A percentile compares a stretch with the other conserved stretches of the same genome.
phyloP scores from a whole-genome alignment of 2,113 vertebrate genomes.

The Pteruthius melanotis region DNA sequence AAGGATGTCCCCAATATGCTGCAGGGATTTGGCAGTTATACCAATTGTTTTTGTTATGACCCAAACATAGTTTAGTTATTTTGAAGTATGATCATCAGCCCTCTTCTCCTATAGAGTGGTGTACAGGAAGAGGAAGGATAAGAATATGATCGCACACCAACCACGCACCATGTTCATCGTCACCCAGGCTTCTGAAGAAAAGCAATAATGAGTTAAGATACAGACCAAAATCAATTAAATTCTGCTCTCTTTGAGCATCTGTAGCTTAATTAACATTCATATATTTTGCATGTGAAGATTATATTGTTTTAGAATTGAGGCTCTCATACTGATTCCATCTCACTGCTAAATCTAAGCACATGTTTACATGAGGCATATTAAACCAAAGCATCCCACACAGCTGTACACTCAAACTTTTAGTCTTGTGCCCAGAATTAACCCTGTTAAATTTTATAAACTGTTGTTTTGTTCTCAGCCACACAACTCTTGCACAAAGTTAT shows the following conservation, averaged over 20 bases:
- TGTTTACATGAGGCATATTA: neutral
- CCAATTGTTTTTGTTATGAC: neutral
- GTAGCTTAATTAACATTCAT: neutral
- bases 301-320: neutral
- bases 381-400: neutral
- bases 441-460: neutral
- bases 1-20: neutral
- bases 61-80: neutral
- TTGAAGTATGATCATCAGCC: neutral
- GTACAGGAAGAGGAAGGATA: neutral
- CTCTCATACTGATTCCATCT: neutral
- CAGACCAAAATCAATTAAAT: neutral
- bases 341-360: neutral
- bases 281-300: neutral
- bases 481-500: neutral
- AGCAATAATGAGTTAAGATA: neutral
- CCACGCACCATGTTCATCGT: neutral
- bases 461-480: neutral
- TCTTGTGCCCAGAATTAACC: neutral
- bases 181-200: neutral
- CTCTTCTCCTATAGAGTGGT: neutral
- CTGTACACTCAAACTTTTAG: neutral
- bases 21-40: neutral
- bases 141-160: neutral
- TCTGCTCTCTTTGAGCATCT: neutral